Evolutionary conservation across 2,888 invertebrate genomes (phyloP).

Genomic region (Bombylius discolor): DNA sequence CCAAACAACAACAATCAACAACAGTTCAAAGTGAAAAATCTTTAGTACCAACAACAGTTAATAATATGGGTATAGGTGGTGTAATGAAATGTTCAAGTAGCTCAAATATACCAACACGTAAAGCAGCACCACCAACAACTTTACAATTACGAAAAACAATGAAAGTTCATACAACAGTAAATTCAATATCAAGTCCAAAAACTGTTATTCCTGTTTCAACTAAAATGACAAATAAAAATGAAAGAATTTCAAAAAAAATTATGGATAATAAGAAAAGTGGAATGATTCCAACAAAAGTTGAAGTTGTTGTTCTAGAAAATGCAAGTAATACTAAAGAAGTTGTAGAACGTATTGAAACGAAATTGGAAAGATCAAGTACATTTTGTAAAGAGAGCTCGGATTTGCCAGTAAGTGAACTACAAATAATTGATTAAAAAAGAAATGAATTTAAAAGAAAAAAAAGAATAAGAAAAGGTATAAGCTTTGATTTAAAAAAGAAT

Average conservation of each 20-base stretch:
- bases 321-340: slow-evolving; percentile 22
- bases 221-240: not conserved
- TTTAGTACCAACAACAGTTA: not conserved
- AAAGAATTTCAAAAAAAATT: not conserved
- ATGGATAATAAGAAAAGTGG: not conserved
- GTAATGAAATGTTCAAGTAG: slow-evolving; percentile 13
- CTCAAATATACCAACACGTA: slow-evolving; percentile 33
- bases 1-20: not conserved
- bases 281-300: not conserved
- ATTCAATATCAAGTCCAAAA: slow-evolving; percentile 8
- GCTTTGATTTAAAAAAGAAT: too few species aligned
- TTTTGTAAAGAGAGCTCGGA: slow-evolving; percentile 35
- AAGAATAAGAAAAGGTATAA: too few species aligned
- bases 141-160: slow-evolving; percentile 14
- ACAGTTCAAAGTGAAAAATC: too few species aligned
- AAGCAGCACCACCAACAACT: slow-evolving; percentile 18
- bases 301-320: slow-evolving; percentile 29
- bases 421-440: slow-evolving; percentile 29
- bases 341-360: slow-evolving; percentile 26
- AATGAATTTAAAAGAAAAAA: not conserved
- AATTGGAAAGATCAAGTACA: slow-evolving; percentile 36
- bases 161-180: slow-evolving; percentile 5
- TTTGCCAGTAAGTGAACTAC: slow-evolving; percentile 31
- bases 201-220: not conserved
- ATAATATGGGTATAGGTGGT: not conserved